These are phyloP conservation scores for Ochropleura plecta DNA, from an alignment of 2,888 invertebrate genomes.

Conservation along the genomic window DNA sequence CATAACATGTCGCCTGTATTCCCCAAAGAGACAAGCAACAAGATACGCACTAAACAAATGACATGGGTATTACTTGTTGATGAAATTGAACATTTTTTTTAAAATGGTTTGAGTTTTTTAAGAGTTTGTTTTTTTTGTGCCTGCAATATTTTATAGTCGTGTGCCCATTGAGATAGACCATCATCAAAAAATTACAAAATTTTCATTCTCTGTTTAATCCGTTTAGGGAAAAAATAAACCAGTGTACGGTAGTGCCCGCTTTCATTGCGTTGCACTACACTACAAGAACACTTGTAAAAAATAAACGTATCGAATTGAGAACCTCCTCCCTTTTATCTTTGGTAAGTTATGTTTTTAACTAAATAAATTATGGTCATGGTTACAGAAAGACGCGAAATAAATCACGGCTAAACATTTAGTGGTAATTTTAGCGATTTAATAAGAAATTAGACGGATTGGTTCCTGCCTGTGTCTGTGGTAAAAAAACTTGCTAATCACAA, in stretches of 20 bases:
- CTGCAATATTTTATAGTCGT: neutral
- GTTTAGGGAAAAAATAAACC: neutral
- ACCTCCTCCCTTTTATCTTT: no score
- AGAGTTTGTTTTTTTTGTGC: neutral
- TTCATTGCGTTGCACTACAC: neutral
- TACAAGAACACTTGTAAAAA: neutral
- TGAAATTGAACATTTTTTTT: neutral
- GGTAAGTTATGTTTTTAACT: no score
- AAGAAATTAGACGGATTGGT: conserved; percentile 2
- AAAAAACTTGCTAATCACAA: conserved; percentile 19
- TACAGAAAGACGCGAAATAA: neutral
- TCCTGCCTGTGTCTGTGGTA: conserved; percentile 14
- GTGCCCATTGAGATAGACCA: neutral
- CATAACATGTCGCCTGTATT: neutral
- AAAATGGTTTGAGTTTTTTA: neutral
- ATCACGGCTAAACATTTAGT: no score
- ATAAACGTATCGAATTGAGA: neutral
- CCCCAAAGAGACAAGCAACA: neutral
- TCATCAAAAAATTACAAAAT: neutral
- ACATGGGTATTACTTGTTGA: neutral
- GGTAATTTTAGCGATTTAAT: neutral
- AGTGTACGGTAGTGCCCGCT: neutral
- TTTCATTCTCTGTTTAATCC: neutral
- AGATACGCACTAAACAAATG: no score
- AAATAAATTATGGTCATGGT: neutral